Percentiles rank a stretch among this genome's conserved stretches.
Evolutionary conservation across 2,113 vertebrate genomes (phyloP).

Genomic region (Gila orcuttii): DNA sequence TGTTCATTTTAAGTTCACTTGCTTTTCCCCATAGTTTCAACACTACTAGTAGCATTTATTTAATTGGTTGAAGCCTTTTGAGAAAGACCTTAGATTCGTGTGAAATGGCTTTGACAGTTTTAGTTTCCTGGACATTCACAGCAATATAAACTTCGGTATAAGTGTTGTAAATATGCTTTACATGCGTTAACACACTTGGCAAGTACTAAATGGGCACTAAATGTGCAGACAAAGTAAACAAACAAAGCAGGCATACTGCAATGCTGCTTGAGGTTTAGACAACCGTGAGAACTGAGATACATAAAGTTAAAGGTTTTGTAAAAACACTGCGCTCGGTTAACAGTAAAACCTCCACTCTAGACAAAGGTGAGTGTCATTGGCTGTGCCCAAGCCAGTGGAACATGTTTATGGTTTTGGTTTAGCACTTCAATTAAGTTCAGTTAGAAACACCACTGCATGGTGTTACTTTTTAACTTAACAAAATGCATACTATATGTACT

Average conservation of each 20-base stretch:
- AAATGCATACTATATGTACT: neutral
- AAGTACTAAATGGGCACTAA: neutral
- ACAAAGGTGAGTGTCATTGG: neutral
- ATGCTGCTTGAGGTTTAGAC: neutral
- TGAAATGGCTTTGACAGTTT: neutral
- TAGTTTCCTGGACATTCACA: neutral
- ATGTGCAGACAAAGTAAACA: neutral
- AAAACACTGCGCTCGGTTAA: neutral
- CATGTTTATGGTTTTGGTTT: neutral
- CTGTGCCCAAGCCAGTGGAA: neutral
- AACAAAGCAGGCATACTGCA: neutral
- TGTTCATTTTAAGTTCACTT: neutral
- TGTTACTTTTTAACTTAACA: neutral
- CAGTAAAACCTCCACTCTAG: neutral
- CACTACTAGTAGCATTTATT: neutral
- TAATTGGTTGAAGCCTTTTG: neutral
- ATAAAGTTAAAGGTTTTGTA: neutral
- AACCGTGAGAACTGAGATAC: neutral
- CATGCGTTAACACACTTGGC: neutral
- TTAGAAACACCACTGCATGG: neutral
- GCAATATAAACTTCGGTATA: neutral
- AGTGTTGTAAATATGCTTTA: neutral
- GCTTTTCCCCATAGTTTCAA: neutral
- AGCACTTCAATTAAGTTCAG: neutral
- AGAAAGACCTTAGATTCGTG: neutral